These are phyloP conservation scores for Drosophila cognata DNA, from an alignment of 2,888 invertebrate species.

Conservation along the genomic window DNA sequence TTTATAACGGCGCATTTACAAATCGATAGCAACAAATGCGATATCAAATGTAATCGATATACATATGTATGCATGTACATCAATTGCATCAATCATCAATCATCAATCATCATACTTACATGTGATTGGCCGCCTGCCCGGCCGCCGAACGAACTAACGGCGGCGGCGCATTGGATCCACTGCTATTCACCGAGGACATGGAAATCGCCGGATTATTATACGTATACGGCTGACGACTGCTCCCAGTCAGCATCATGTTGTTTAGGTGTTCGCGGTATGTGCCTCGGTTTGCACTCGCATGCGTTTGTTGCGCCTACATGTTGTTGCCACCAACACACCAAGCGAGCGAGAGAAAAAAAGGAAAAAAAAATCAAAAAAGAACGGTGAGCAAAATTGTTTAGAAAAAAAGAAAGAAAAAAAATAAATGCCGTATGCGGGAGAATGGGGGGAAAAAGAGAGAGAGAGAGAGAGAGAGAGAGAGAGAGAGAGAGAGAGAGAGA, in stretches of 20 bases:
- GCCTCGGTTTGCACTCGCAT: slow-evolving; percentile 73
- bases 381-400: slow-evolving; percentile 28
- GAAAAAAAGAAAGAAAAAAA: slow-evolving; percentile 1
- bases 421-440: slow-evolving; percentile 25
- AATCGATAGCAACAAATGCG: slow-evolving; percentile 50
- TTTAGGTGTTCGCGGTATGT: slow-evolving; percentile 82
- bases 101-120: slow-evolving; percentile 77
- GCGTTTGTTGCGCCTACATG: slow-evolving; percentile 75
- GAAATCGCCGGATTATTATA: slow-evolving; percentile 84
- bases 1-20: slow-evolving; percentile 40
- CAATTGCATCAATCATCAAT: slow-evolving; percentile 12
- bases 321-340: not conserved
- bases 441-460: slow-evolving; percentile 9
- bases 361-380: slow-evolving; percentile 13
- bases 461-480: no score
- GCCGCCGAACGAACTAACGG: slow-evolving; percentile 87
- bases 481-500: slow-evolving; percentile 6
- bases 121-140: slow-evolving; percentile 84
- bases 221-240: slow-evolving; percentile 80
- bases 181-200: slow-evolving; percentile 83
- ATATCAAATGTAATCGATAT: slow-evolving; percentile 26
- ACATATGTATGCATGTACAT: slow-evolving; percentile 14
- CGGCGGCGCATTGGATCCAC: slow-evolving; percentile 86
- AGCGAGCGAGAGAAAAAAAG: not conserved
- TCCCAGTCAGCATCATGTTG: slow-evolving; percentile 80